These are phyloP conservation scores for Leptobrachium leishanense DNA, from an alignment of 2,113 vertebrate species.

Conservation along the genomic window DNA sequence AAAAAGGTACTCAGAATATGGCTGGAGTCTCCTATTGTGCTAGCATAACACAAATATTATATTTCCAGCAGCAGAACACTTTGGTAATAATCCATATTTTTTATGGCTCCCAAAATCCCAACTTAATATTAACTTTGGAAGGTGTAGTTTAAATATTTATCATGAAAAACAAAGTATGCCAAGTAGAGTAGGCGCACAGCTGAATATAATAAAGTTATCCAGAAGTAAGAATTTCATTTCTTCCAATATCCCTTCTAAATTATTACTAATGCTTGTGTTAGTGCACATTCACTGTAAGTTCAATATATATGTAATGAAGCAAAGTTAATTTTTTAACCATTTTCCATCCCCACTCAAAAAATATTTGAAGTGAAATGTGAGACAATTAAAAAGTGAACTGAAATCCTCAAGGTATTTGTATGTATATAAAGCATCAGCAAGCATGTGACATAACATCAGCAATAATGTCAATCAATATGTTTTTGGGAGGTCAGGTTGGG, in stretches of 20 bases:
- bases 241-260: not conserved
- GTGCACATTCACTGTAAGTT: not conserved
- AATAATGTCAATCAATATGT: too few relatives aligned
- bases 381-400: too few relatives aligned
- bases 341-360: too few relatives aligned
- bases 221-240: not conserved
- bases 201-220: conserved; percentile 16
- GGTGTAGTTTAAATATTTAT: conserved; percentile 45
- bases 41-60: conserved; percentile 28
- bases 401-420: too few relatives aligned
- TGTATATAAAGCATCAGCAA: too few relatives aligned
- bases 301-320: not conserved
- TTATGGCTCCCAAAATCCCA: conserved; percentile 46
- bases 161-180: conserved; percentile 37
- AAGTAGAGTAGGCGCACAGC: not conserved
- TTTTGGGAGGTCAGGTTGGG: too few relatives aligned
- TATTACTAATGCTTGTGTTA: conserved; percentile 5
- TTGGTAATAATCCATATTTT: conserved; percentile 43
- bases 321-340: not conserved
- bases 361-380: too few relatives aligned
- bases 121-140: conserved; percentile 46
- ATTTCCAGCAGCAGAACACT: conserved; percentile 34
- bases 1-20: conserved; percentile 28
- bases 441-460: too few relatives aligned
- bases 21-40: conserved; percentile 28